Base-by-base conservation (phyloP, 2,888 invertebrate genomes). In the Cyaniris semiargus region DNA sequence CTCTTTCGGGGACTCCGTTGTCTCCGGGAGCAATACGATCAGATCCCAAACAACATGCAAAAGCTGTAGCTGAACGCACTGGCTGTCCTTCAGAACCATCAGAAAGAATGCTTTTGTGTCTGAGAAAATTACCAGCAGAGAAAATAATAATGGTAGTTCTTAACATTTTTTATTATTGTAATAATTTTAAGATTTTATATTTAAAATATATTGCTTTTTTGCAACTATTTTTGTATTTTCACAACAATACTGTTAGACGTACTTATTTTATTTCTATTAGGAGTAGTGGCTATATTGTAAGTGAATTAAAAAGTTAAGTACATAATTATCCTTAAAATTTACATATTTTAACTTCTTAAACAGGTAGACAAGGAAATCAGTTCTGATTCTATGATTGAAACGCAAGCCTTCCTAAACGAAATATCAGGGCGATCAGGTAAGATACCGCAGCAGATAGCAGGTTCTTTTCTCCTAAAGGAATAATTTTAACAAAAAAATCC, bases 1-100 rank as follows among this genome's bases (percentile, higher is more conserved):
- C 97, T 0, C 95, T 97, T 94, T 97, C 97, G 1, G 97, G 97
- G 0, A 95, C 96, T 0, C 95, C 96, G 0, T 87, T 97, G 1
- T 97, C 97, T 0, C 95, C 96, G 48, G 96, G 96, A 83, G 96
- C 97, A 0, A 91, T 96, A 1, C 96, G 97, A 82, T 89, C 95
- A 31, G 92, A 96, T 76, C 96, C 97, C 0, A 91, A 89, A 2
- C 90, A 94, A 79, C 96, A 96, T 8, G 95, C 96, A 0, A 87
- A 93, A 75, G 93, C 95, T 76, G 88, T 97, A 53, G 96, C 97
- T 1, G 88, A 91, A 31, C 91, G 93, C 66, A 96, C 96, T 75
- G 95, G 94, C 0, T 97, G 97, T 83, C 95, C 96, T 0, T 90
- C 90, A 0, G 84, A 87, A 56, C 94, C 95, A 13, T 94, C 95